These are phyloP conservation scores for Cantharis lateralis DNA, from an alignment of 2,888 invertebrate species.

Conservation along the genomic window DNA sequence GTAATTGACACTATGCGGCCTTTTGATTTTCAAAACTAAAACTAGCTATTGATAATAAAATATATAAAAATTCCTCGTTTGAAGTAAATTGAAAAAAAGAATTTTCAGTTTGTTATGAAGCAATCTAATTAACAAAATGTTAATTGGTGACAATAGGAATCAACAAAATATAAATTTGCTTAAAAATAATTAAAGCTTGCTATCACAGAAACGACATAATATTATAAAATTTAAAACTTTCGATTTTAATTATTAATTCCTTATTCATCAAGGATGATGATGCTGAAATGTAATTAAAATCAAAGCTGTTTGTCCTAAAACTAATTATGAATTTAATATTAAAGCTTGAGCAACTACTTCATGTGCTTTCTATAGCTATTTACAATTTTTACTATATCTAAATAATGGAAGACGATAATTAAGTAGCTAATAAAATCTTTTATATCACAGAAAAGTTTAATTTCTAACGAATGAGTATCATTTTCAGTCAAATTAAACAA, in stretches of 20 bases:
- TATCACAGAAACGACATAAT: conserved; percentile 1
- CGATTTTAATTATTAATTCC: neutral
- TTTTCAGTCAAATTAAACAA: neutral
- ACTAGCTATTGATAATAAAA: neutral
- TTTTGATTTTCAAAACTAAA: conserved; percentile 35
- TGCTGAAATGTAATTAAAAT: neutral
- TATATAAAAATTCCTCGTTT: neutral
- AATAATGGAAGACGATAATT: conserved; percentile 21
- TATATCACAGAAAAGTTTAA: neutral
- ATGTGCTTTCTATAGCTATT: conserved; percentile 41
- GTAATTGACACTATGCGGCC: conserved; percentile 56
- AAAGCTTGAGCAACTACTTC: conserved; percentile 55
- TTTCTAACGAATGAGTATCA: conserved; percentile 3
- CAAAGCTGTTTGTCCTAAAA: conserved; percentile 9
- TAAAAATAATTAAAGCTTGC: conserved; percentile 7
- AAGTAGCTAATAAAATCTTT: neutral
- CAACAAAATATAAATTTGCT: neutral
- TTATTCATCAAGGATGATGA: neutral
- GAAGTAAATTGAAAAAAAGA: neutral
- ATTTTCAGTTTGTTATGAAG: neutral
- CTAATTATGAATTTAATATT: conserved; percentile 34
- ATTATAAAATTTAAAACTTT: neutral
- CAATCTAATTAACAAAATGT: neutral
- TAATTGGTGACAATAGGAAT: neutral
- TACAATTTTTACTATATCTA: conserved; percentile 9